Base-by-base conservation (phyloP, 1,140 invertebrate species). In the Grapholita molesta region DNA sequence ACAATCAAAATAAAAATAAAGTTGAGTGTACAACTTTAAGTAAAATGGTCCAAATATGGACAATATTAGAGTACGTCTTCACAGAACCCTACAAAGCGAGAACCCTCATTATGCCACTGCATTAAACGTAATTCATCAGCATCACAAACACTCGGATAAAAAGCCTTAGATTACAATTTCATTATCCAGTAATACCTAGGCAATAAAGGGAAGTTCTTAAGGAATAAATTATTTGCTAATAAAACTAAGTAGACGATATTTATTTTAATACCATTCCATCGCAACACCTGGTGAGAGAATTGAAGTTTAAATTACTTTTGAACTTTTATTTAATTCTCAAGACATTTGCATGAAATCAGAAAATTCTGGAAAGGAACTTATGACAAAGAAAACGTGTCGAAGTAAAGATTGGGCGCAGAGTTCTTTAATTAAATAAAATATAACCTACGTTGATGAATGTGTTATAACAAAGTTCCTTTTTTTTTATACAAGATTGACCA, bases 241-340 rank as follows among this genome's bases (percentile, higher is more conserved):
- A 15, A 48, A 48, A 48, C 18, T 15, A 21, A 48, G 42, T 21
- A 21, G 12, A 3, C 35, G 35, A 38, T 38, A 38, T 38, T 38
- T 38, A 38, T 38, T 38, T 38, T 38, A 38, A 38, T 38, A 9
- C 42, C 42, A 18, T 48, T 48, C 28, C 55, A n/a, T 61, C 55
- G 55, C 55, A 61, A 61, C 55, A 61, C 25, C 55, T 61, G 55
- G 6, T 3, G 7, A 61, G 24, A 12, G 55, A 61, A 61, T 30
- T 8, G 0, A 61, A 61, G 24, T 61, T 61, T 32, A 61, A 61
- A 61, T 61, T 61, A 32, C 55, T 61, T 61, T 61, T 32, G 4
- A 61, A 61, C 55, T 61, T 61, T 61, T 61, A 25, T 61, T 61
- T 61, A 61, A 61, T 61, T 61, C 24, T 7, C 28, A 30, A 15